phyloP scores from a whole-genome alignment of 1,140 invertebrate species.

The Lepeophtheirus salmonis region DNA sequence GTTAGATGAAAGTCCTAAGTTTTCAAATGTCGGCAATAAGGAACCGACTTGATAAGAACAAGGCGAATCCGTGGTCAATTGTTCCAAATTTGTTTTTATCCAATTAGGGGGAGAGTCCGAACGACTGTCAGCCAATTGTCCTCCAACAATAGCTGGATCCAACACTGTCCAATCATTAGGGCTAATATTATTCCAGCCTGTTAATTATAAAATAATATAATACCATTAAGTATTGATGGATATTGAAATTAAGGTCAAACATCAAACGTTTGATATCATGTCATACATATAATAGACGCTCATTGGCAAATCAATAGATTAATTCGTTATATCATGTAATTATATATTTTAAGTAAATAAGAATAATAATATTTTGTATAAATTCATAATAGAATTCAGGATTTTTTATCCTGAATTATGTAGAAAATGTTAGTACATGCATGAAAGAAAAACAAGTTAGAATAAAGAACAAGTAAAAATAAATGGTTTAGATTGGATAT shows the following conservation, averaged over 20 bases:
- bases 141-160: constrained; percentile 56
- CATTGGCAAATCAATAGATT: too few species aligned
- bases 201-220: too few species aligned
- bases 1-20: background rate
- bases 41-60: background rate
- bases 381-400: too few species aligned
- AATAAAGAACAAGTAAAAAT: constrained; percentile 17
- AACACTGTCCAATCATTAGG: constrained; percentile 52
- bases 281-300: too few species aligned
- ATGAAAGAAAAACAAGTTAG: background rate
- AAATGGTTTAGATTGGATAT: too few species aligned
- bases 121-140: constrained; percentile 9
- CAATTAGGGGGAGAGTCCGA: constrained; percentile 12
- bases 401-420: background rate
- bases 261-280: too few species aligned
- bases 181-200: constrained; percentile 13
- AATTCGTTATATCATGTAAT: too few species aligned
- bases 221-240: too few species aligned
- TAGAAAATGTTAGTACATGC: background rate
- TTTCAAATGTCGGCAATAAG: background rate
- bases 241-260: too few species aligned
- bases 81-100: constrained; percentile 21
- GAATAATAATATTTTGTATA: too few species aligned
- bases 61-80: constrained; percentile 22
- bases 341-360: too few species aligned